Evolutionary conservation across 2,888 invertebrate species (phyloP).

Genomic region (Zygaena filipendulae): DNA sequence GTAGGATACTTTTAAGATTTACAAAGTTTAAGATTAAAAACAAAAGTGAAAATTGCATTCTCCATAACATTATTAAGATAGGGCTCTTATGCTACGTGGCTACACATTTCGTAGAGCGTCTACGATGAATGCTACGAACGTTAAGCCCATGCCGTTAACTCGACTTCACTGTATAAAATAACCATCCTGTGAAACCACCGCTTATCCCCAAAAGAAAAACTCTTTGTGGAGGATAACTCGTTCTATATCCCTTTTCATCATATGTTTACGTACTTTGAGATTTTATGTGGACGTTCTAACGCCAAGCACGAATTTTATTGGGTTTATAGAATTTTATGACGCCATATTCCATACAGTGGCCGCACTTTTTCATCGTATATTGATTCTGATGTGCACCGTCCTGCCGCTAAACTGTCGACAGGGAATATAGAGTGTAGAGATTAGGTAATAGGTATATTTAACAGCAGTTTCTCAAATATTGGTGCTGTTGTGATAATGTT

Average conservation of each 20-base stretch:
- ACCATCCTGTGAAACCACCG: slow-evolving; percentile 59
- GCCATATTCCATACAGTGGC: slow-evolving; percentile 54
- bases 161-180: slow-evolving; percentile 62
- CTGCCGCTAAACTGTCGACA: slow-evolving; percentile 30
- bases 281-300: slow-evolving; percentile 67
- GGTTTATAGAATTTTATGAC: slow-evolving; percentile 67
- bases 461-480: no score
- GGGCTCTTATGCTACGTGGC: no score
- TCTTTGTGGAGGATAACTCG: slow-evolving; percentile 62
- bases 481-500: no score
- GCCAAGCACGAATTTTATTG: slow-evolving; percentile 66
- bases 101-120: slow-evolving; percentile 19
- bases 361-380: slow-evolving; percentile 63
- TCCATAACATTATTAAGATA: no score
- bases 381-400: slow-evolving; percentile 45
- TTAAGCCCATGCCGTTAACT: slow-evolving; percentile 48
- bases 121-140: slow-evolving; percentile 20
- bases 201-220: slow-evolving; percentile 59
- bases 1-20: no score
- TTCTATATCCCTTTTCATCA: slow-evolving; percentile 62
- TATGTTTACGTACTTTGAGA: slow-evolving; percentile 68
- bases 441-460: no score
- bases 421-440: no score
- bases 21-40: background rate
- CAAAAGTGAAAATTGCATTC: no score